phyloP scores from a whole-genome alignment of 2,113 vertebrate species.

The Sylvietta virens region DNA sequence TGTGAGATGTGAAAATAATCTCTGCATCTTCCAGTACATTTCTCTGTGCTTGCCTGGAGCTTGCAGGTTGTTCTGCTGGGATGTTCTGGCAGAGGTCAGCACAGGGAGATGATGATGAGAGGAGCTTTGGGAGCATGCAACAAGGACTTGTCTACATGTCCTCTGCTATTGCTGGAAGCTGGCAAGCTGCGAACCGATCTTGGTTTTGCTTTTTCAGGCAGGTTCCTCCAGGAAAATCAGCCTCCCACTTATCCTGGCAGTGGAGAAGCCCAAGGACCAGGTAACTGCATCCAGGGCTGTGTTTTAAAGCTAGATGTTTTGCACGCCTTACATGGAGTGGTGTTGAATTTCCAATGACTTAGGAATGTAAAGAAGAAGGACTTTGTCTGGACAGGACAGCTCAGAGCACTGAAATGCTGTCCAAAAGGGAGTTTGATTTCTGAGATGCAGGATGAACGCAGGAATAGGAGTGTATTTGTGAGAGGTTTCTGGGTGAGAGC shows the following conservation, averaged over 20 bases:
- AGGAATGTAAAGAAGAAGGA: not conserved
- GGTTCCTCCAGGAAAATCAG: not conserved
- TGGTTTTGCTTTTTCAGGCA: constrained; percentile 8
- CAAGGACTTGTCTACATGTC: not conserved
- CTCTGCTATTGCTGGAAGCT: not conserved
- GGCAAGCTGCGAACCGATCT: not conserved
- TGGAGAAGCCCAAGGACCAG: not conserved
- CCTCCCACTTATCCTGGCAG: not conserved
- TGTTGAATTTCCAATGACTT: not conserved
- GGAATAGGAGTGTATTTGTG: not conserved
- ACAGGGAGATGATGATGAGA: not conserved
- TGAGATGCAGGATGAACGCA: not conserved
- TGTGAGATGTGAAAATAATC: not conserved
- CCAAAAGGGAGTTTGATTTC: not conserved
- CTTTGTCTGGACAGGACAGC: not conserved
- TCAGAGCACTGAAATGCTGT: not conserved
- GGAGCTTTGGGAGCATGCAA: not conserved
- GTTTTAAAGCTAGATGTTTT: not conserved
- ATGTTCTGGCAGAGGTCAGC: not conserved
- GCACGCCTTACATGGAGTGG: not conserved
- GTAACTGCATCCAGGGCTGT: not conserved
- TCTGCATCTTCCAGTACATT: not conserved
- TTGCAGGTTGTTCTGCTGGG: not conserved
- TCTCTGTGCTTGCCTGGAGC: not conserved
- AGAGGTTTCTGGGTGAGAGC: not conserved